Base-by-base conservation (phyloP, 2,888 invertebrate species). In the Molorchus minor region DNA sequence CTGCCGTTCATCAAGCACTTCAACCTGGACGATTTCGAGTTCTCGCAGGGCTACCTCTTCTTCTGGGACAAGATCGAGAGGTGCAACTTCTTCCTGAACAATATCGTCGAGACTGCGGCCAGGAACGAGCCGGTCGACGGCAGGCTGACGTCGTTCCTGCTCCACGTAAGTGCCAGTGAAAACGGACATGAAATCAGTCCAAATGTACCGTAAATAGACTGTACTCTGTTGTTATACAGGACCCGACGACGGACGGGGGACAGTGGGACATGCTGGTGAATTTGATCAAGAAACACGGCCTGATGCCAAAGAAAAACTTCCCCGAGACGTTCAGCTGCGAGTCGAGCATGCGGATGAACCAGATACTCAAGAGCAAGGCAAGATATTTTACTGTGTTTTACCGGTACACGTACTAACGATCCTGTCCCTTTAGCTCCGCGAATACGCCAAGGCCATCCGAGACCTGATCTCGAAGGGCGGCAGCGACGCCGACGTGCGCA, bases 191-290 rank as follows among this genome's bases (percentile, higher is more conserved):
- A 3, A 13, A 4, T n/a, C n/a, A n/a, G n/a, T n/a, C n/a, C n/a
- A n/a, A n/a, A n/a, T n/a, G n/a, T n/a, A n/a, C n/a, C n/a, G n/a
- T 17, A 21, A 33, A 12, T 3, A 47, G n/a, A 30, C 33, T 36
- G 16, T 16, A 16, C 19, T 49, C 19, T 43, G 20, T 46, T 38
- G 44, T 49, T 67, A 46, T 72, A 10, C 12, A 90, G 87, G 91
- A 93, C 75, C 93, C 93, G n/a, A 88, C 88, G 49, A 86, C 86
- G 64, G 94, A 94, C 74, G 94, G 94, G 20, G 94, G 96, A 0
- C 95, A 96, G 77, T 96, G 94, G 95, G 93, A 94, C 77, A 95
- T 96, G 94, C 82, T 95, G 58, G 89, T 90, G 20, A 94, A 94
- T 79, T 81, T 96, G 15, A 88, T 96, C 56, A 91, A 90, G 78